Evolutionary conservation across 2,113 vertebrate genomes (phyloP), one percentile per base, ranked within the genome.

Genomic region (Elgaria multicarinata): DNA sequence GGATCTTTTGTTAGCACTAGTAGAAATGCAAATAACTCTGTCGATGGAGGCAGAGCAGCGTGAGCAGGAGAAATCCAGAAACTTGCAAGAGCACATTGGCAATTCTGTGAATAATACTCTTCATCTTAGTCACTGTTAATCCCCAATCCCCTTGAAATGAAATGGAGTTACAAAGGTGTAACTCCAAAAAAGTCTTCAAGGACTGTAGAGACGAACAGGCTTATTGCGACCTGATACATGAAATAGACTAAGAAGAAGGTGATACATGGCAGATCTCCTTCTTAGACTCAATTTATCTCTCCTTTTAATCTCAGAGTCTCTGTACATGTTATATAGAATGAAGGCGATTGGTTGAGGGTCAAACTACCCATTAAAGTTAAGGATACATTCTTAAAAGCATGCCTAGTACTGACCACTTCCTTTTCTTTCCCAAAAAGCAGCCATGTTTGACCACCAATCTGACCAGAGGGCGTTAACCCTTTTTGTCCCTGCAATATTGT

Each of bases 21-120:
- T 71, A 71, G 66, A 81, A 92, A 85, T 92, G 5, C 69, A 85
- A 83, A 16, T 92, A 53, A 82, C 89, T 94, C 82, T 76, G 6
- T 66, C 84, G 92, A 93, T 42, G 75, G 92, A 89, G 82, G 66
- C 83, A 1, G 90, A 42, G 10, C 71, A 78, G 90, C 88, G 88
- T 20, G 58, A 74, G 6, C 67, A 87, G 91, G 90, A 88, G 92
- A 92, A 89, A 53, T 16, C 42, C 39, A 26, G 4, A 55, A 28
- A 42, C 36, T 22, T 33, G n/a, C 50, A 50, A 31, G 74, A 72
- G 16, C 24, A 58, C 50, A 33, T 72, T 26, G 33, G 28, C 66
- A 31, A 71, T 71, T 58, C 64, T 71, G 22, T 58, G 50, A 81
- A 72, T 72, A 31, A 71, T 4, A 9, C 24, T 31, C 33, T 58